Base-by-base conservation (phyloP, 1,140 invertebrate species). In the Tribolium madens region DNA sequence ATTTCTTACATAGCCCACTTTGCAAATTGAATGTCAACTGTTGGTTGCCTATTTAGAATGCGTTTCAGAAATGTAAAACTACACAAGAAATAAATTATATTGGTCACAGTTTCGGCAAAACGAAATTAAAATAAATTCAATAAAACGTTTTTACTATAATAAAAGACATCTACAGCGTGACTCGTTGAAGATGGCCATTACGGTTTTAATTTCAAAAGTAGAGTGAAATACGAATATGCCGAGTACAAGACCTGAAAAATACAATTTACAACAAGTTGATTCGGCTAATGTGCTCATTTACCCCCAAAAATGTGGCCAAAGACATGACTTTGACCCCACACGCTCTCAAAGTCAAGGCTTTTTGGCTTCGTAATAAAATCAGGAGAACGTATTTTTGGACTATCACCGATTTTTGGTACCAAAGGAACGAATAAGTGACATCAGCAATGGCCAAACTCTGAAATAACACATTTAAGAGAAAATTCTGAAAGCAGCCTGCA, bases 351-450 rank as follows among this genome's bases (percentile, higher is more conserved):
- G 73, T 75, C 9, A 80, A 33, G 1, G 78, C 68, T 70, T 21
- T 52, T 46, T 80, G 78, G 10, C 73, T 42, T 15, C 78, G 46
- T 48, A 70, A 31, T 52, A 78, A 26, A 13, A 80, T 73, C 12
- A 80, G 14, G 9, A 64, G 4, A 5, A 78, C 33, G 47, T 78
- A 70, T 73, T 78, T 73, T 15, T 76, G 78, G 9, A 80, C 14
- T 1, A 14, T 10, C 3, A 70, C 73, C 1, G 73, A 18, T 57
- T 18, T 60, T 10, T 72, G 12, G 53, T 77, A 80, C 78, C 78
- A 80, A 2, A 17, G 15, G 9, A 60, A 70, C 3, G 13, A 15
- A 42, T 80, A 80, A 33, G 50, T 53, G 26, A 17, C 31, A 15
- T 46, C 42, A 10, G 52, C 17, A 14, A 74, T 64, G 33, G 21